Conservation (phyloP, 2,888 invertebrate genomes). For the Conops quadrifasciatus region DNA sequence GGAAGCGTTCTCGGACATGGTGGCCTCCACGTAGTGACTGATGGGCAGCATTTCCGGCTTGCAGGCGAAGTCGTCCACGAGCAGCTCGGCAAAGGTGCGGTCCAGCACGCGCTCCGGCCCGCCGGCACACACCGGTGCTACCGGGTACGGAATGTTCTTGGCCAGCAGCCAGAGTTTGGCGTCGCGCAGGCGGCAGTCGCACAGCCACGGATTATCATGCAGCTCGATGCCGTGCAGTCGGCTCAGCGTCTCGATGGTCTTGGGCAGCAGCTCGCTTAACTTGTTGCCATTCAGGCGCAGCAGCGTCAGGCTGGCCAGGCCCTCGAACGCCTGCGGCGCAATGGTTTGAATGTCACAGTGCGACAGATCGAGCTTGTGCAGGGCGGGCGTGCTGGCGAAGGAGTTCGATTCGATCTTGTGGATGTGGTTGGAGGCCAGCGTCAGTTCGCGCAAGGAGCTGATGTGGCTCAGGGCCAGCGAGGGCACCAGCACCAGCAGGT, state of each 20-base stretch:
- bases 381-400: constrained; percentile 77
- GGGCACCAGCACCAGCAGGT: constrained; percentile 82
- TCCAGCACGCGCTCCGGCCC: constrained; percentile 76
- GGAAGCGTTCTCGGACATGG: constrained; percentile 85
- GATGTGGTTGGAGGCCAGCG: constrained; percentile 83
- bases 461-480: constrained; percentile 81
- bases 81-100: constrained; percentile 78
- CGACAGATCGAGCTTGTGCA: constrained; percentile 85
- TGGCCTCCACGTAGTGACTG: constrained; percentile 79
- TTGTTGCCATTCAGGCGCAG: constrained; percentile 85
- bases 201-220: constrained; percentile 89
- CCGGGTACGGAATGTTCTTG: constrained; percentile 79
- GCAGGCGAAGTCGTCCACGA: constrained; percentile 86
- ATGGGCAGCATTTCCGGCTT: constrained; percentile 81
- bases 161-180: constrained; percentile 84
- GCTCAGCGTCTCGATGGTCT: constrained; percentile 77
- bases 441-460: constrained; percentile 83
- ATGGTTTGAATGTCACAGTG: constrained; percentile 82
- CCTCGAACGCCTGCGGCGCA: constrained; percentile 79
- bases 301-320: constrained; percentile 78
- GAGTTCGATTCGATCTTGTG: constrained; percentile 79
- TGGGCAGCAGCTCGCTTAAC: constrained; percentile 75
- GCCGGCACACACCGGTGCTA: constrained; percentile 79
- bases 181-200: constrained; percentile 84
- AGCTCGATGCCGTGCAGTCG: constrained; percentile 82